Percentiles rank a stretch among this genome's conserved stretches.
Evolutionary conservation across 2,113 vertebrate species (phyloP).

Genomic region (Sceloporus tristichus): DNA sequence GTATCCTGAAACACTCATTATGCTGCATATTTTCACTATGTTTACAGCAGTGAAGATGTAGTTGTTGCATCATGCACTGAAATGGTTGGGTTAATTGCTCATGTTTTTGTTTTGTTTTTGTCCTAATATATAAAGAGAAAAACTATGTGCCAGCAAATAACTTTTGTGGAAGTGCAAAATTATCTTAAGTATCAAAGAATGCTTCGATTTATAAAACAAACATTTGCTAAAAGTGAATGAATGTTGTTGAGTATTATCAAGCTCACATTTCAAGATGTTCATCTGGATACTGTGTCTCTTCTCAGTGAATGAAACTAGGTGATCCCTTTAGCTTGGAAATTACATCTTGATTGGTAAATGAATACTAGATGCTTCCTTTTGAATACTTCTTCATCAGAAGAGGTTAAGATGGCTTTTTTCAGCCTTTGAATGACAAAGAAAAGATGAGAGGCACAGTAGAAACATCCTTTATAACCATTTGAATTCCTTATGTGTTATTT

Average conservation of each 20-base stretch:
- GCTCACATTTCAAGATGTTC: neutral
- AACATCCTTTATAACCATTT: neutral
- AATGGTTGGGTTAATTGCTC: neutral
- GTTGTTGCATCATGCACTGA: neutral
- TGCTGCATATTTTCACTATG: slow-evolving; percentile 8
- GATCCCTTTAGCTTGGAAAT: slow-evolving; percentile 8
- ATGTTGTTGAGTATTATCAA: fast-evolving
- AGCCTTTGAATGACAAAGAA: neutral
- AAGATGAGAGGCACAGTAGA: neutral
- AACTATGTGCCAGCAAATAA: neutral
- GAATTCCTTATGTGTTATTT: neutral
- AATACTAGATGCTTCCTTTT: neutral
- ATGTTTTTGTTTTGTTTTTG: too few relatives aligned
- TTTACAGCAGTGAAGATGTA: slow-evolving; percentile 15
- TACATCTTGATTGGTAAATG: neutral
- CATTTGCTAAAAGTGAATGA: neutral
- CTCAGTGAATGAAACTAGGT: neutral
- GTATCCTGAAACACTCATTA: neutral
- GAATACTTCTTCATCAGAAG: slow-evolving; percentile 3
- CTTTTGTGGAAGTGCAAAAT: slow-evolving; percentile 9
- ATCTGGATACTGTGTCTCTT: neutral
- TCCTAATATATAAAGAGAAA: neutral
- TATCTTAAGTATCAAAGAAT: neutral
- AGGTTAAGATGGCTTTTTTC: neutral
- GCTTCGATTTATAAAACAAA: neutral